Evolutionary conservation across 2,888 invertebrate species (phyloP), one percentile per base, ranked within the genome.

Genomic region (Leucophora obtusa): DNA sequence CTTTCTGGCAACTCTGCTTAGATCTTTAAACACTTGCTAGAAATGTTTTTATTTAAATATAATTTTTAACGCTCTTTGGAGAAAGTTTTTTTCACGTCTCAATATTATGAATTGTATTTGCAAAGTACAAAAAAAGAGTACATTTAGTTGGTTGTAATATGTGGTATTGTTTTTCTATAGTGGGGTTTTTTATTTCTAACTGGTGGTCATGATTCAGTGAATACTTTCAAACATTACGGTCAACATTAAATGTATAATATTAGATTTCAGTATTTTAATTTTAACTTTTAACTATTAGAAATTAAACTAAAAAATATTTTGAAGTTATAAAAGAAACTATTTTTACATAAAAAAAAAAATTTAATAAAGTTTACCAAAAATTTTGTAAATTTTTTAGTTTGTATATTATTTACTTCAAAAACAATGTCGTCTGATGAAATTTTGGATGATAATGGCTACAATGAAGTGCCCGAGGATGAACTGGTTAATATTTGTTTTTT

Each of bases 161-260:
- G 76, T 76, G 70, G 70, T 71, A 38, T 59, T 51, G 4, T 28
- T 59, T 71, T 33, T 50, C 11, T 11, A 56, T 58, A 72, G 77
- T 77, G 70, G 73, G 79, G 73, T 65, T 79, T 76, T 82, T 74
- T 50, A 24, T 73, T 73, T 24, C 71, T 78, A 66, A 71, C 54
- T 82, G 59, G 69, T 70, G 65, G 82, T 74, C 66, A 79, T 83
- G 79, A 81, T 79, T 83, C 82, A 79, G 79, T 82, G 70, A 76
- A 68, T 74, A 74, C 74, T 83, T 77, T 76, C 71, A 79, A 76
- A 73, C 76, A 28, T 66, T 73, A 59, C 76, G 72, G 60, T 68
- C 78, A 59, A 53, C 70, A 62, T 56, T 66, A 38, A 58, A 63
- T 9, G 33, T 78, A 63, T 63, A 24, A 56, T 11, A 47, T 24